phyloP scores from a whole-genome alignment of 2,113 vertebrate genomes.

The Columba livia region DNA sequence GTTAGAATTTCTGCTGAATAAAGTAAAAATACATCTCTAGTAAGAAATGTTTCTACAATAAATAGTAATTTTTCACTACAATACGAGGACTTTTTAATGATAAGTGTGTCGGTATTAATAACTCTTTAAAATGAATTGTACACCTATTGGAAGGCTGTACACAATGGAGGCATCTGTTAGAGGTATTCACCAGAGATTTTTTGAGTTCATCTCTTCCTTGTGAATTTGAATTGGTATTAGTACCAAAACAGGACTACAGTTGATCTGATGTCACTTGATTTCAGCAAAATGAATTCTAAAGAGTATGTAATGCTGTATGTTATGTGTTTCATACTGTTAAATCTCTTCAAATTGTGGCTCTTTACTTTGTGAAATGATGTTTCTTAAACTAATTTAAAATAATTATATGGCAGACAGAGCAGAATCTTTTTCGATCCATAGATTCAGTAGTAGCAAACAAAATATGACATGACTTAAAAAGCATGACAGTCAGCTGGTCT shows the following conservation, averaged over 20 bases:
- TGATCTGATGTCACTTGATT: not conserved
- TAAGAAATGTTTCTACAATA: not conserved
- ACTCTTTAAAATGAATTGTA: not conserved
- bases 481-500: not conserved
- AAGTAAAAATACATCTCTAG: not conserved
- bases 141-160: not conserved
- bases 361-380: not conserved
- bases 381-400: not conserved
- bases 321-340: not conserved
- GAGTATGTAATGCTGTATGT: not conserved
- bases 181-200: not conserved
- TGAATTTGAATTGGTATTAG: not conserved
- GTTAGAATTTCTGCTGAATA: constrained; percentile 68
- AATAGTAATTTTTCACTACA: not conserved
- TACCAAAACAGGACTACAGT: not conserved
- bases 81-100: not conserved
- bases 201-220: not conserved
- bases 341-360: not conserved
- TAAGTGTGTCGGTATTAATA: not conserved
- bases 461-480: not conserved
- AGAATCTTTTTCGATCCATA: not conserved
- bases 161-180: not conserved
- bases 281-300: not conserved
- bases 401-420: not conserved
- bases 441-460: not conserved